These are phyloP conservation scores for Callipepla californica DNA, from an alignment of 2,113 vertebrate genomes.

Conservation along the genomic window DNA sequence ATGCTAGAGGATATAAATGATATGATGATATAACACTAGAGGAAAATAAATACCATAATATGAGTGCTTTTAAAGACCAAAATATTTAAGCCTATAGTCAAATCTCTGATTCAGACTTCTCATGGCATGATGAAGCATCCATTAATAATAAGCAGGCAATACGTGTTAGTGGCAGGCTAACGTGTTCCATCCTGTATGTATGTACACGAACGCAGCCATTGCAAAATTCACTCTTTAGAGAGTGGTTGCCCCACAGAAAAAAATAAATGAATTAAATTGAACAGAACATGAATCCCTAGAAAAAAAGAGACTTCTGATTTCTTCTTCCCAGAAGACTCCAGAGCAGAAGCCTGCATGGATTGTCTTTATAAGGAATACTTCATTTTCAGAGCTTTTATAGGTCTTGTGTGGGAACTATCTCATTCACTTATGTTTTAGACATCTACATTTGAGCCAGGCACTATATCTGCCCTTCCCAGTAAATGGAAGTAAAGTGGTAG, in stretches of 20 bases:
- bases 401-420: background rate
- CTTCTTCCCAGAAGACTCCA: background rate
- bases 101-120: background rate
- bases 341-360: background rate
- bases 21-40: background rate
- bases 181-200: background rate
- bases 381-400: background rate
- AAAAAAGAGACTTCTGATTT: background rate
- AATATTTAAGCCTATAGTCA: background rate
- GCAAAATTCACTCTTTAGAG: background rate
- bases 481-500: background rate
- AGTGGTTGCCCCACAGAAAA: accelerated
- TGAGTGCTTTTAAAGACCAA: background rate
- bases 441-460: background rate
- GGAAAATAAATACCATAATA: background rate
- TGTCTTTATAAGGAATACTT: background rate
- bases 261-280: background rate
- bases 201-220: background rate
- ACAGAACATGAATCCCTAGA: background rate
- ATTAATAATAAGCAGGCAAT: background rate
- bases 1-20: no score
- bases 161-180: background rate
- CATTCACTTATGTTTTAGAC: background rate
- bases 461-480: accelerated
- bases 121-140: background rate